Percentiles rank a stretch among this genome's conserved stretches.
These are phyloP conservation scores for Plectrocnemia conspersa DNA, from an alignment of 1,140 invertebrate species.

Conservation along the genomic window DNA sequence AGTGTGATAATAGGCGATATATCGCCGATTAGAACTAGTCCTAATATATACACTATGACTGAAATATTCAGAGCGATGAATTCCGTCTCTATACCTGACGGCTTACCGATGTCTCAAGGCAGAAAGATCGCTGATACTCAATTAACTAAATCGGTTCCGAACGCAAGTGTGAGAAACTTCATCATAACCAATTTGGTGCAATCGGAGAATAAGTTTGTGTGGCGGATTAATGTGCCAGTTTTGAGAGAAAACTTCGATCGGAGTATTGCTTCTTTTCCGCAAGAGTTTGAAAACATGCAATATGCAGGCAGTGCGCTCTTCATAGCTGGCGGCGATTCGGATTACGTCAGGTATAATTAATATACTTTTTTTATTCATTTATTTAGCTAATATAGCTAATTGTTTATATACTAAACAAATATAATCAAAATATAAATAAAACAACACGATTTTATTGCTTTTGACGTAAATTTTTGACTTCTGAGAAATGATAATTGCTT, in stretches of 20 bases:
- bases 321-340: constrained; percentile 73
- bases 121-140: constrained; percentile 51
- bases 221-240: constrained; percentile 70
- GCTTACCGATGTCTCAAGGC: constrained; percentile 61
- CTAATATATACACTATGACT: constrained; percentile 58
- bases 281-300: constrained; percentile 44
- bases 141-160: constrained; percentile 41
- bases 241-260: constrained; percentile 61
- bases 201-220: constrained; percentile 59
- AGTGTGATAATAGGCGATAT: constrained; percentile 81
- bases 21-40: constrained; percentile 65
- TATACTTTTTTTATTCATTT: too few relatives aligned
- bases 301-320: constrained; percentile 73
- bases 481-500: too few relatives aligned
- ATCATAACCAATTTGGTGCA: constrained; percentile 74
- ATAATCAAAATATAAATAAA: too few relatives aligned
- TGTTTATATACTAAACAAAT: too few relatives aligned
- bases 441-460: too few relatives aligned
- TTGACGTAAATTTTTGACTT: too few relatives aligned
- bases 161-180: constrained; percentile 57
- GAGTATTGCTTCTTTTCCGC: constrained; percentile 62
- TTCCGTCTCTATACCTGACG: constrained; percentile 53
- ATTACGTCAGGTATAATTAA: constrained; percentile 76
- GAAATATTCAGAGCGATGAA: constrained; percentile 65
- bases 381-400: too few relatives aligned